Base-by-base conservation (phyloP, 2,888 invertebrate genomes). In the Drosophila neonasuta region DNA sequence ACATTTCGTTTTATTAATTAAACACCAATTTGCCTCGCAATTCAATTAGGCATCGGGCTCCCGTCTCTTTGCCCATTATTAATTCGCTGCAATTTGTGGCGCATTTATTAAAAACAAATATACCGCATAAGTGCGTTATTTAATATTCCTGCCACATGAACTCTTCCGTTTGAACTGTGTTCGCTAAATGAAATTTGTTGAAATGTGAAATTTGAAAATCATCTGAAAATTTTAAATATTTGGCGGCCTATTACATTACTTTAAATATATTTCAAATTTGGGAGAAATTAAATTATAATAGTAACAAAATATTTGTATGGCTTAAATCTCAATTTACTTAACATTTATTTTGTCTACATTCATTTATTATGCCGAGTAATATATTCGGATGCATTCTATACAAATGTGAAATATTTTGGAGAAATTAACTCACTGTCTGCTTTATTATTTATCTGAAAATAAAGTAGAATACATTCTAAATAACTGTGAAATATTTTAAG, bases 1-100 rank as follows among this genome's bases (percentile, higher is more conserved):
- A 75, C 78, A 87, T 78, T 87, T 78, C 70, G 66, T 80, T 83
- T 83, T 79, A 86, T 86, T 83, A 87, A 83, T 83, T 87, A 83
- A 81, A 74, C 74, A 68, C 72, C 86, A 87, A 83, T 86, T 83
- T 81, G 55, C 56, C 51, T 74, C 52, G 59, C 74, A 78, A 87
- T 86, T 87, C 57, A 87, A 87, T 87, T 87, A 85, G 44, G 55
- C 41, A 3, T 13, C 51, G 13, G 30, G 24, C 45, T 11, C 29
- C 48, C 6, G 15, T n/a, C 58, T 32, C 51, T 46, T 7, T 45
- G 13, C 17, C 52, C 45, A n/a, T 45, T 62, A 48, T 42, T 41
- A 48, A 62, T 68, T 54, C 34, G 52, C 30, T 63, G 68, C 56
- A 54, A 42, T 62, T 61, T 66, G 48, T 15, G 52, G 36, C 36